Evolutionary conservation across 2,797 vertebrate genomes (phyloP).

Genomic region (Lutjanus argentimaculatus): DNA sequence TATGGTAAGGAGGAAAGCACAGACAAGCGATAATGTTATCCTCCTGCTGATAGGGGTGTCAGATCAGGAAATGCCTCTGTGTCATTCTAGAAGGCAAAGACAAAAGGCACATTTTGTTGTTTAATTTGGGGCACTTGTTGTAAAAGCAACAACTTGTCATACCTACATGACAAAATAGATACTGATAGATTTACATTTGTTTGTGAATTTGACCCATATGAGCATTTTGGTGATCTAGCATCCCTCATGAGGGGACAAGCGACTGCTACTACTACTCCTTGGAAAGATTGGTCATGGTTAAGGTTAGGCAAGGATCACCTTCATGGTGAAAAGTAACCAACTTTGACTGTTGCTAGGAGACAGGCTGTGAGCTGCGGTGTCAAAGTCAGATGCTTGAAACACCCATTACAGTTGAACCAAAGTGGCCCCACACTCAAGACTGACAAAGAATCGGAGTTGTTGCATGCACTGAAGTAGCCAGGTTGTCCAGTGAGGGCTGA

Average conservation of each 20-base stretch:
- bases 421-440: background rate
- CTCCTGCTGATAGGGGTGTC: no score
- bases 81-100: no score
- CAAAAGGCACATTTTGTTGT: no score
- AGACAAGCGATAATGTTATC: no score
- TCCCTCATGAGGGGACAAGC: background rate
- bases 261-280: background rate
- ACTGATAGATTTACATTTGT: background rate
- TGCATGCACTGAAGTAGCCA: background rate
- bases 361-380: background rate
- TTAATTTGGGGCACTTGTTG: no score
- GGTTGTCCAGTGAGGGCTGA: background rate
- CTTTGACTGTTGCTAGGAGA: background rate
- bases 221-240: no score
- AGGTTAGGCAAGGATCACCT: background rate
- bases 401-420: background rate
- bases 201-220: background rate
- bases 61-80: no score
- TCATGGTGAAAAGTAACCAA: background rate
- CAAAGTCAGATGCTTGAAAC: conserved; percentile 4
- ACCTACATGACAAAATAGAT: background rate
- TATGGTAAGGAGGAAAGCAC: no score
- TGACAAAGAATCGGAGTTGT: background rate
- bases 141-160: no score
- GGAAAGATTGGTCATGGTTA: background rate